Conservation (phyloP, 2,888 invertebrate species). For the Synanthedon andrenaeformis region DNA sequence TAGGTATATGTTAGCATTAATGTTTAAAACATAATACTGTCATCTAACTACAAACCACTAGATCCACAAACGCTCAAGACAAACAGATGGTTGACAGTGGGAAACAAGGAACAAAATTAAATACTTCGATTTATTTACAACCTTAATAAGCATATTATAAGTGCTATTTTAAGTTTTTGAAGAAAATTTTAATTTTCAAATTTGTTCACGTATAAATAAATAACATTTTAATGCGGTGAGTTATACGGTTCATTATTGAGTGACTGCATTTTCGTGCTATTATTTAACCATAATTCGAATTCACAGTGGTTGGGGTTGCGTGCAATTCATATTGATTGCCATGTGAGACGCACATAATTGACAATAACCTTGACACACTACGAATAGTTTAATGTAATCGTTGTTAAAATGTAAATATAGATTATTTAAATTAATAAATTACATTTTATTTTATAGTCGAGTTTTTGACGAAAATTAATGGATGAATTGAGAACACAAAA, state of each 20-base stretch:
- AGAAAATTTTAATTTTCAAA: not conserved
- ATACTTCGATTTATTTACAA: not conserved
- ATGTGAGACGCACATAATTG: constrained; percentile 33
- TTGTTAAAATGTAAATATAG: not conserved
- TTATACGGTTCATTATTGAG: not conserved
- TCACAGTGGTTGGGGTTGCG: constrained; percentile 17
- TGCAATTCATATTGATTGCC: constrained; percentile 30
- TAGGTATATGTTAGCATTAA: not conserved
- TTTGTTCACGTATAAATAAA: not conserved
- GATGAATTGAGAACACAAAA: too few species aligned
- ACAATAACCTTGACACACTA: constrained; percentile 7
- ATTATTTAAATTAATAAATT: too few species aligned
- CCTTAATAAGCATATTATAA: not conserved
- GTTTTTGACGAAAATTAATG: too few species aligned
- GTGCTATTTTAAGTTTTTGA: not conserved
- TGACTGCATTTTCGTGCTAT: not conserved
- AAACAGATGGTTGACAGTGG: constrained; percentile 41
- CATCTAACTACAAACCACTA: constrained; percentile 26
- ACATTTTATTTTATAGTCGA: too few species aligned
- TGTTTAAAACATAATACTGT: constrained; percentile 43
- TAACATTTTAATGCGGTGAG: not conserved
- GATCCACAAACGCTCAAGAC: constrained; percentile 27
- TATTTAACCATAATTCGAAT: not conserved
- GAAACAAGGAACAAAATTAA: constrained; percentile 8
- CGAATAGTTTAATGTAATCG: constrained; percentile 5